Percentiles rank a stretch among this genome's conserved stretches.
Evolutionary conservation across 2,888 invertebrate species (phyloP).

Genomic region (Pimpla rufipes): DNA sequence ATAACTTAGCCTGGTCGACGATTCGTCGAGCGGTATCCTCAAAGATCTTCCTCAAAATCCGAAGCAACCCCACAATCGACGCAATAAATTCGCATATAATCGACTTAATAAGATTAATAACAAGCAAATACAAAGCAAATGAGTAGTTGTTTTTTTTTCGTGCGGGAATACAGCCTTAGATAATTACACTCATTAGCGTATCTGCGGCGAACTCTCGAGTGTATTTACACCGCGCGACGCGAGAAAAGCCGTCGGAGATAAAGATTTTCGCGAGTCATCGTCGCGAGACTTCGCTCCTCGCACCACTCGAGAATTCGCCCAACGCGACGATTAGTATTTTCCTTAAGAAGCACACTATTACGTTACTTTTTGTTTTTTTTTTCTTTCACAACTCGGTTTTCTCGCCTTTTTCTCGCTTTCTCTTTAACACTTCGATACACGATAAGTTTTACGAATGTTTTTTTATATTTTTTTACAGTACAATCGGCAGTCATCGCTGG

Average conservation of each 20-base stretch:
- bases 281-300: constrained; percentile 1
- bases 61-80: not conserved
- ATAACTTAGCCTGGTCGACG: constrained; percentile 31
- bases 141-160: not conserved
- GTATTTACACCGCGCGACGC: not conserved
- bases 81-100: constrained; percentile 19
- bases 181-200: constrained; percentile 35
- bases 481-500: constrained; percentile 82
- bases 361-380: constrained; percentile 8
- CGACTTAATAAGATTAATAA: not conserved
- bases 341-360: constrained; percentile 34
- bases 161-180: constrained; percentile 35
- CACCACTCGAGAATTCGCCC: constrained; percentile 40
- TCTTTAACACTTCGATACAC: constrained; percentile 39
- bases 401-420: constrained; percentile 21
- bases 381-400: constrained; percentile 7
- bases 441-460: constrained; percentile 55
- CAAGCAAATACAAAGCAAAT: not conserved
- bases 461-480: constrained; percentile 64
- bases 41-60: constrained; percentile 53
- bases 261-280: not conserved
- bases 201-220: constrained; percentile 41
- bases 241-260: not conserved
- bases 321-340: constrained; percentile 45
- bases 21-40: constrained; percentile 28